phyloP scores from a whole-genome alignment of 2,888 invertebrate genomes.

The Rhogogaster chlorosoma region DNA sequence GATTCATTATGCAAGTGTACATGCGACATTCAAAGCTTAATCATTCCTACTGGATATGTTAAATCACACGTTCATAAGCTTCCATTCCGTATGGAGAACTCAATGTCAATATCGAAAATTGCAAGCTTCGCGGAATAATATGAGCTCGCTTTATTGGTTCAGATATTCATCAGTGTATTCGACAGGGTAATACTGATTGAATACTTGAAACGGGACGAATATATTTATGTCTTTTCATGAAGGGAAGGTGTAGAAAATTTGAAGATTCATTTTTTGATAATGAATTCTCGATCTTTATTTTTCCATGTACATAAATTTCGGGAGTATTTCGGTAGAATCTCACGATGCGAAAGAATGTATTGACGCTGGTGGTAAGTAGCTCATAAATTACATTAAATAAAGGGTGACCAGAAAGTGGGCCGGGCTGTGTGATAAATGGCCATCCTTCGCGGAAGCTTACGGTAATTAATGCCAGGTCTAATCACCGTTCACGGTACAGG shows the following conservation, averaged over 20 bases:
- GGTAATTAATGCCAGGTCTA: constrained; percentile 38
- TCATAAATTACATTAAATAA: constrained; percentile 19
- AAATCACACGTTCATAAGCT: neutral
- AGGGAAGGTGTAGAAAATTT: neutral
- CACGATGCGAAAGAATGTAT: neutral
- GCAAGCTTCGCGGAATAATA: neutral
- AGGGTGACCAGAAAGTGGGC: constrained; percentile 26
- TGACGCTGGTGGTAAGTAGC: constrained; percentile 11
- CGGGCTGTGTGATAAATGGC: constrained; percentile 25
- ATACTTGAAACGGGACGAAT: neutral
- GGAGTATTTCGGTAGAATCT: neutral
- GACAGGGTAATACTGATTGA: no score
- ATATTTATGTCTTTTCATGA: neutral
- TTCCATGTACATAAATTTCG: neutral
- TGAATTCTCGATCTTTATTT: neutral
- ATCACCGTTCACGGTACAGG: constrained; percentile 24
- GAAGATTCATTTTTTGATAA: neutral
- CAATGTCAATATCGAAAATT: neutral
- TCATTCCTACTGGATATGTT: neutral
- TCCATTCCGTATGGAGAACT: neutral
- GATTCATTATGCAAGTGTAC: neutral
- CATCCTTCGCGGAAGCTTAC: constrained; percentile 30
- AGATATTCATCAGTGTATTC: neutral
- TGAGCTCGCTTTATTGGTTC: neutral
- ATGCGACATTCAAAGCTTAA: neutral